Conservation (phyloP, 2,113 vertebrate species). For the Brachypodius melanocephalos region DNA sequence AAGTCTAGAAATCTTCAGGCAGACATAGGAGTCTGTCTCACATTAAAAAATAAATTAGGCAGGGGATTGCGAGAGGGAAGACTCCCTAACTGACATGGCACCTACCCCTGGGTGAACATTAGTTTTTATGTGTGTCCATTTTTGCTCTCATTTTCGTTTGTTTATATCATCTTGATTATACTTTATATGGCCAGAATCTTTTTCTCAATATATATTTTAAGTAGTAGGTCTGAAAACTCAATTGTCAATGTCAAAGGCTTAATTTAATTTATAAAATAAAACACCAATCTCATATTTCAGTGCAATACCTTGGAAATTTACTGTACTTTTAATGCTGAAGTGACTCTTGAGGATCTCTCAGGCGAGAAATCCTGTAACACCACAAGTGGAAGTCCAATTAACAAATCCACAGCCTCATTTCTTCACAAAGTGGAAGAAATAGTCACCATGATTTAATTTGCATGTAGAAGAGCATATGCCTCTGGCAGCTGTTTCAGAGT, state of each 20-base stretch:
- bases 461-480: neutral
- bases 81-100: neutral
- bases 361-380: neutral
- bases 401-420: neutral
- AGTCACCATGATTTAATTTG: neutral
- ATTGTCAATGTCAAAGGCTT: neutral
- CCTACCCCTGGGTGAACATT: neutral
- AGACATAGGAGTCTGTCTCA: neutral
- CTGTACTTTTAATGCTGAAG: neutral
- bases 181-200: neutral
- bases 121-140: neutral
- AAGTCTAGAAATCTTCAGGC: neutral
- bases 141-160: neutral
- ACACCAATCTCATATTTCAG: neutral
- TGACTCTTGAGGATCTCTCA: neutral
- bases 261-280: neutral
- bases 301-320: neutral
- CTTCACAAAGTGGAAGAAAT: neutral
- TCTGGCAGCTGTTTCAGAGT: neutral
- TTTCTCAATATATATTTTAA: neutral
- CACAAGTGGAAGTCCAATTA: neutral
- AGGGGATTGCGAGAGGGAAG: neutral
- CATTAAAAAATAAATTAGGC: neutral
- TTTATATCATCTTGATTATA: neutral
- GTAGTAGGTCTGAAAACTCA: neutral